These are phyloP conservation scores for Lytechinus variegatus DNA, from an alignment of 35 echinoderm and acorn worm genomes.

Conservation along the genomic window DNA sequence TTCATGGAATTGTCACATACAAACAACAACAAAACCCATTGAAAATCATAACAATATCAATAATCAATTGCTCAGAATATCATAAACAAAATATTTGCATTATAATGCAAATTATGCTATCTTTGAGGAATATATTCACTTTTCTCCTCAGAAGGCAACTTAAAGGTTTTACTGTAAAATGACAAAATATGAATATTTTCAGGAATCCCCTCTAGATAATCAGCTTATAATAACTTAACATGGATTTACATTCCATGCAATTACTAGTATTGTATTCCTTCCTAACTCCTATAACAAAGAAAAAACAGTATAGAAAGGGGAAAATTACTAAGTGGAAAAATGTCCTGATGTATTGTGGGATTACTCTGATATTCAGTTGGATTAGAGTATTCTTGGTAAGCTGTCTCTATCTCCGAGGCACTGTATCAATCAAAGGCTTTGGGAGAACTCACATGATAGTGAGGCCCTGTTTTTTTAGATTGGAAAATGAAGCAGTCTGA, in stretches of 20 bases:
- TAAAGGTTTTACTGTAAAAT: too few relatives aligned
- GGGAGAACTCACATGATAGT: background rate
- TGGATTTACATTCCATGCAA: background rate
- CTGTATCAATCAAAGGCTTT: background rate
- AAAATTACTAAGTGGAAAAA: background rate
- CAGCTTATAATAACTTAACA: background rate
- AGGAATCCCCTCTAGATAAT: background rate
- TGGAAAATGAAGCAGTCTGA: background rate
- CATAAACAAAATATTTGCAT: too few relatives aligned
- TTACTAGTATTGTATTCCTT: background rate
- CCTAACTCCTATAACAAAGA: background rate
- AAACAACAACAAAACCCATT: too few relatives aligned
- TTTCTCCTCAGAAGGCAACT: too few relatives aligned
- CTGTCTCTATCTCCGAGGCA: background rate
- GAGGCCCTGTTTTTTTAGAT: background rate
- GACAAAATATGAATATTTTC: background rate
- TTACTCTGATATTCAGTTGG: background rate
- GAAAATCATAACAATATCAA: too few relatives aligned
- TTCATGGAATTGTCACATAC: too few relatives aligned
- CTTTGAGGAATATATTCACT: too few relatives aligned
- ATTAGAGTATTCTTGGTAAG: slow-evolving; percentile 11
- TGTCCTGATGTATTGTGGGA: background rate
- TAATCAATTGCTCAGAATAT: too few relatives aligned
- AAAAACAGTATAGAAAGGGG: background rate
- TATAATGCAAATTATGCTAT: too few relatives aligned